Conservation (phyloP, 2,888 invertebrate species). For the Leucoptera coffeella region DNA sequence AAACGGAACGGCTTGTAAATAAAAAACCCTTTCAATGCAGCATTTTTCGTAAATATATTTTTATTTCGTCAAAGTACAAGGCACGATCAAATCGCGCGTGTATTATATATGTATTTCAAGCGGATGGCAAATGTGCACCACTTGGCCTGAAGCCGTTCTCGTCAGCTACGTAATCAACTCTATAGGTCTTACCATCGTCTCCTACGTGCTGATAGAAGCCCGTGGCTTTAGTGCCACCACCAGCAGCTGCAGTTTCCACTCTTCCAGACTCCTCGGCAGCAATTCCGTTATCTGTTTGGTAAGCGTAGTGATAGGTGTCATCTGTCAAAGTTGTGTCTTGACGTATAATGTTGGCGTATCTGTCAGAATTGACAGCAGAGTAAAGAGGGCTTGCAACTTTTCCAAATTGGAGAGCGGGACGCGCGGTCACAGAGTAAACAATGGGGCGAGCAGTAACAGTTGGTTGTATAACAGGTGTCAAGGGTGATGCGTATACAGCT, state of each 20-base stretch:
- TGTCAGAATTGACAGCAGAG: too few species aligned
- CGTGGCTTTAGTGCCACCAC: constrained; percentile 52
- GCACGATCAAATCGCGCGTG: too few species aligned
- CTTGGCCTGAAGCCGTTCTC: constrained; percentile 53
- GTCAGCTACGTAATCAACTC: constrained; percentile 55
- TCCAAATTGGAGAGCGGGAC: constrained; percentile 7
- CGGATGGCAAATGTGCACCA: constrained; percentile 49
- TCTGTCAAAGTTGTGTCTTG: constrained; percentile 40
- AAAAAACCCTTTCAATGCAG: too few species aligned
- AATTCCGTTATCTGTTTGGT: constrained; percentile 61
- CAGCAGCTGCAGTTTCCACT: constrained; percentile 41
- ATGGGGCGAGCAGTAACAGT: too few species aligned
- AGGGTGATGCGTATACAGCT: constrained; percentile 12
- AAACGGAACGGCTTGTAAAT: too few species aligned
- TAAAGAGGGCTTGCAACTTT: constrained; percentile 4
- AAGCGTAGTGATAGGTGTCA: constrained; percentile 56
- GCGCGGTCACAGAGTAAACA: constrained; percentile 10
- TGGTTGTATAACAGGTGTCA: too few species aligned
- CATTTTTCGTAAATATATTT: too few species aligned
- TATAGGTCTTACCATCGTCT: constrained; percentile 52
- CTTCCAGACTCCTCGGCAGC: constrained; percentile 57
- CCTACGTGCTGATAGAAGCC: constrained; percentile 66
- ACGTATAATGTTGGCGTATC: constrained; percentile 47
- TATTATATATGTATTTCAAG: too few species aligned
- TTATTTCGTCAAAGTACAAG: too few species aligned